Conservation (phyloP, 2,113 vertebrate species). For the Grallaria varia region DNA sequence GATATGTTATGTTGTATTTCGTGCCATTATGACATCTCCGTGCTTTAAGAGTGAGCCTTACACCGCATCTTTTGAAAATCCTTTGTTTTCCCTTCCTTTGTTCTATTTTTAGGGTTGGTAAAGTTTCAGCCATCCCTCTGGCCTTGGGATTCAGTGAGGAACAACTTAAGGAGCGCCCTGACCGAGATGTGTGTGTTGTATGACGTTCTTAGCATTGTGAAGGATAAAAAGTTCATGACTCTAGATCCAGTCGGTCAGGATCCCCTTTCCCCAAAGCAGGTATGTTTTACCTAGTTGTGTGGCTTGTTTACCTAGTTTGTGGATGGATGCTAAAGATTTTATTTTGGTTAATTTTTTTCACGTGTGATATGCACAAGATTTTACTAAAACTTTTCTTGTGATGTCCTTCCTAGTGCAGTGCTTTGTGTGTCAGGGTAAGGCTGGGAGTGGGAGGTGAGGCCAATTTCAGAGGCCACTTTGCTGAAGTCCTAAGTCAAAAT, state of each 20-base stretch:
- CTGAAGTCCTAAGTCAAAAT: not conserved
- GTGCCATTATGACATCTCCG: accelerated
- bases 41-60: not conserved
- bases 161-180: conserved; percentile 88
- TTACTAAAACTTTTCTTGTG: not conserved
- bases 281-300: not conserved
- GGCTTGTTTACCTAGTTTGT: no score
- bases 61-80: accelerated
- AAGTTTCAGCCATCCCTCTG: conserved; percentile 97
- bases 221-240: conserved; percentile 98
- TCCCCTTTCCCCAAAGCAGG: conserved; percentile 77
- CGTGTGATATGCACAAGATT: accelerated
- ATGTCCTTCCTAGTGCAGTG: not conserved
- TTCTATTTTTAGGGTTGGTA: conserved; percentile 77
- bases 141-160: conserved; percentile 97
- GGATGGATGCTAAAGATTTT: not conserved
- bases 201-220: conserved; percentile 93
- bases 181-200: conserved; percentile 97
- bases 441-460: not conserved
- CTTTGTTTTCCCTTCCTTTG: not conserved
- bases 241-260: conserved; percentile 95
- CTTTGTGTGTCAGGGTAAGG: not conserved
- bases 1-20: accelerated
- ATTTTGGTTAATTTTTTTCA: accelerated
- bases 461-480: not conserved